These are phyloP conservation scores for Drosophila ficusphila DNA, from an alignment of 1,140 invertebrate species.

Conservation along the genomic window DNA sequence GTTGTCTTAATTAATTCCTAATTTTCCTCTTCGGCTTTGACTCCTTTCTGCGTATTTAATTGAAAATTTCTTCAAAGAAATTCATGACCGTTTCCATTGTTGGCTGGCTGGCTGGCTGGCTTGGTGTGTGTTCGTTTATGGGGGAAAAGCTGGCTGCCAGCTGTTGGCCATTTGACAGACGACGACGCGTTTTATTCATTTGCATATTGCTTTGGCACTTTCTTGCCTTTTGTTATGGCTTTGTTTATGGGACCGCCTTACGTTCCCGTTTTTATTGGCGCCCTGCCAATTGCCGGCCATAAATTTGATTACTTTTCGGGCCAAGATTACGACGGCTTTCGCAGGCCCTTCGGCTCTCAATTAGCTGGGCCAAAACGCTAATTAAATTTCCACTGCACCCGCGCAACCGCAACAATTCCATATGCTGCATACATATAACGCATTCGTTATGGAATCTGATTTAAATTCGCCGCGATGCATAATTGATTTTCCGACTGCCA, in stretches of 20 bases:
- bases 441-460: constrained; percentile 34
- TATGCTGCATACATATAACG: constrained; percentile 28
- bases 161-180: constrained; percentile 76
- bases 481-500: constrained; percentile 32
- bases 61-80: constrained; percentile 78
- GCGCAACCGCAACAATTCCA: constrained; percentile 1
- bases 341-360: constrained; percentile 50
- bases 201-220: constrained; percentile 76
- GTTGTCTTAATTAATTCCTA: constrained; percentile 82
- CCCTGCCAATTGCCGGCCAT: constrained; percentile 70
- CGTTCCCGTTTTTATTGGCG: constrained; percentile 67
- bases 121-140: too few species aligned
- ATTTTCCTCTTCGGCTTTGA: constrained; percentile 74
- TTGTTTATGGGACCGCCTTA: constrained; percentile 71
- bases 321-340: constrained; percentile 21
- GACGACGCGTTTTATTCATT: constrained; percentile 71
- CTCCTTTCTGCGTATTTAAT: constrained; percentile 77
- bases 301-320: constrained; percentile 75
- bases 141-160: constrained; percentile 38
- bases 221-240: constrained; percentile 69
- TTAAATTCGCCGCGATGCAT: constrained; percentile 10
- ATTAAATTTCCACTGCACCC: constrained; percentile 54
- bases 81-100: constrained; percentile 61
- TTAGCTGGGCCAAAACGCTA: constrained; percentile 46
- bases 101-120: too few species aligned